phyloP scores from a whole-genome alignment of 1,140 invertebrate species.

The Saxidomus purpurata region DNA sequence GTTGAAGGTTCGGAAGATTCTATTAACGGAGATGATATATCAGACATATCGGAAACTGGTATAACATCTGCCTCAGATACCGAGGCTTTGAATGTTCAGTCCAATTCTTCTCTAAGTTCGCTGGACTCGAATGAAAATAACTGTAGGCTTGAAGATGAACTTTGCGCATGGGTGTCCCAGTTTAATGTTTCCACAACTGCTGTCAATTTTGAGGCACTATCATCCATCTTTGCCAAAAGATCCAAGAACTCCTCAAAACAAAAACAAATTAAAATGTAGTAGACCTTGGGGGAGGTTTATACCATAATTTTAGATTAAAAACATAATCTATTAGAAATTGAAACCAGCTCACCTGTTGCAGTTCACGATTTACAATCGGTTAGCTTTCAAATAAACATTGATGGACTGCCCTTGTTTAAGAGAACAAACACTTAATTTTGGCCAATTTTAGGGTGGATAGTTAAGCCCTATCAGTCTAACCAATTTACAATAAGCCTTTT shows the following conservation, averaged over 20 bases:
- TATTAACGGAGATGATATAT: too few species aligned
- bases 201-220: slow-evolving; percentile 44
- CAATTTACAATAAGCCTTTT: slow-evolving; percentile 60
- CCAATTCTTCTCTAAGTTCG: too few species aligned
- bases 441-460: slow-evolving; percentile 61
- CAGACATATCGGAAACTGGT: too few species aligned
- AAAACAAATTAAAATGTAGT: slow-evolving; percentile 35
- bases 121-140: too few species aligned
- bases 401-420: slow-evolving; percentile 67
- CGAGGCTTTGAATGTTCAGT: too few species aligned
- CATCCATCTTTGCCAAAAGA: slow-evolving; percentile 66
- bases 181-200: slow-evolving; percentile 39
- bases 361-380: background rate
- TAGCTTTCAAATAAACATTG: slow-evolving; percentile 64
- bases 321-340: slow-evolving; percentile 1
- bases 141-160: too few species aligned
- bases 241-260: slow-evolving; percentile 65
- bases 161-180: slow-evolving; percentile 46
- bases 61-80: too few species aligned
- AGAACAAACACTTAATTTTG: slow-evolving; percentile 66
- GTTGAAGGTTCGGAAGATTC: too few species aligned
- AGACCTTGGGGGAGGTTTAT: slow-evolving; percentile 59
- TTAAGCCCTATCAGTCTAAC: slow-evolving; percentile 5
- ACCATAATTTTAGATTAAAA: slow-evolving; percentile 67
- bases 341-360: background rate